These are phyloP conservation scores for Xenopus laevis DNA, from an alignment of 2,113 vertebrate species.

Conservation along the genomic window DNA sequence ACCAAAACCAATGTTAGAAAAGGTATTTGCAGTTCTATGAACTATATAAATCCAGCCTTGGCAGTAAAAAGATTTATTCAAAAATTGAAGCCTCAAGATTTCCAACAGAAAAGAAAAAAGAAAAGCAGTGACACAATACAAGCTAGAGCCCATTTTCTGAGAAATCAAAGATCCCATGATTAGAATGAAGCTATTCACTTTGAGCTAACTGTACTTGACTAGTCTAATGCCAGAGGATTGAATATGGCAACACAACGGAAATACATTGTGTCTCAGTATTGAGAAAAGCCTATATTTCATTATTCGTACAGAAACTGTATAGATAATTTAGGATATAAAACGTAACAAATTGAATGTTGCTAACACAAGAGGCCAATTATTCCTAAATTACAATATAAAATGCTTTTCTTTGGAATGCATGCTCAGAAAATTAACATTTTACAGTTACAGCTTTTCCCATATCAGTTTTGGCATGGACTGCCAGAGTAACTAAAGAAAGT, in stretches of 20 bases:
- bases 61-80: slow-evolving; percentile 49
- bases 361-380: slow-evolving; percentile 28
- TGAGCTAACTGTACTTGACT: slow-evolving; percentile 69
- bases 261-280: slow-evolving; percentile 64
- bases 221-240: slow-evolving; percentile 43
- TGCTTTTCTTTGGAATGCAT: not conserved
- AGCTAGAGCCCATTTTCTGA: slow-evolving; percentile 46
- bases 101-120: slow-evolving; percentile 13
- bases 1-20: slow-evolving; percentile 50
- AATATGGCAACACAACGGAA: slow-evolving; percentile 66
- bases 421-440: slow-evolving; percentile 23
- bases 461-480: not conserved
- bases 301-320: slow-evolving; percentile 56
- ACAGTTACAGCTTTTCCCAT: not conserved
- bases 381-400: slow-evolving; percentile 14
- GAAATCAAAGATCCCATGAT: slow-evolving; percentile 56
- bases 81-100: slow-evolving; percentile 49
- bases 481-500: no score
- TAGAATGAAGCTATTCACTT: slow-evolving; percentile 67
- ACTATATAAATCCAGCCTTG: slow-evolving; percentile 52
- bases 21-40: slow-evolving; percentile 50
- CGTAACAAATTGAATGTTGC: slow-evolving; percentile 29
- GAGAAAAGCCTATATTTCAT: slow-evolving; percentile 63
- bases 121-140: slow-evolving; percentile 29
- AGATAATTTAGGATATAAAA: not conserved